These are phyloP conservation scores for Bujurquina vittata DNA, from an alignment of 2,113 vertebrate genomes.

Conservation along the genomic window DNA sequence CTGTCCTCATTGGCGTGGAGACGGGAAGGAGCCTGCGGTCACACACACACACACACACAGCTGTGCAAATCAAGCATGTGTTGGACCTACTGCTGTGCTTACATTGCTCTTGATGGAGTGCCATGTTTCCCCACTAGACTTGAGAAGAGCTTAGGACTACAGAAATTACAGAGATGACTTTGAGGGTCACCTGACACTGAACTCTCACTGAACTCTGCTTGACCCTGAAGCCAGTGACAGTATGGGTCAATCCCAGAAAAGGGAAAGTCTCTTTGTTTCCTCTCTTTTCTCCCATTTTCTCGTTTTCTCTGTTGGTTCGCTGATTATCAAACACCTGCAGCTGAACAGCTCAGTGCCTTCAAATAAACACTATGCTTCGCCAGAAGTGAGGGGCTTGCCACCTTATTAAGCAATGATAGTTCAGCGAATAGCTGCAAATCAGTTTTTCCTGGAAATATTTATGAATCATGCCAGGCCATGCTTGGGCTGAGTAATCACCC, in stretches of 20 bases:
- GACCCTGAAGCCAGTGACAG: slow-evolving; percentile 26
- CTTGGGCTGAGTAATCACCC: slow-evolving; percentile 57
- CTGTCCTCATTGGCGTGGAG: slow-evolving; percentile 75
- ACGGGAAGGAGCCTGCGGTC: slow-evolving; percentile 70
- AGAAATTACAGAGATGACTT: slow-evolving; percentile 3
- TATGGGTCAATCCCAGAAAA: neutral
- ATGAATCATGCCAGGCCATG: slow-evolving; percentile 41
- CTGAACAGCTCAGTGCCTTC: slow-evolving; percentile 34
- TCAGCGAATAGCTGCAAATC: slow-evolving; percentile 47
- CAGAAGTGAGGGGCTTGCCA: slow-evolving; percentile 4
- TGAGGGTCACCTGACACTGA: slow-evolving; percentile 37
- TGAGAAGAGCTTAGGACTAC: neutral
- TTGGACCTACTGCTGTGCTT: neutral
- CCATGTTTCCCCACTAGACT: slow-evolving; percentile 4
- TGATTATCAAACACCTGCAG: slow-evolving; percentile 6
- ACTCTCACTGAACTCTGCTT: slow-evolving; percentile 41
- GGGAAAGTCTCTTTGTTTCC: neutral
- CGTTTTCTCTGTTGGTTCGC: neutral
- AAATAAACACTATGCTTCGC: slow-evolving; percentile 10
- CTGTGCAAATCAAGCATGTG: neutral
- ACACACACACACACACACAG: neutral
- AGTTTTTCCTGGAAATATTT: slow-evolving; percentile 67
- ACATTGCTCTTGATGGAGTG: neutral
- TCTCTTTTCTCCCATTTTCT: neutral
- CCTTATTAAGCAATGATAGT: slow-evolving; percentile 46